Evolutionary conservation across 2,797 vertebrate genomes (phyloP).

Genomic region (Vireo griseus): DNA sequence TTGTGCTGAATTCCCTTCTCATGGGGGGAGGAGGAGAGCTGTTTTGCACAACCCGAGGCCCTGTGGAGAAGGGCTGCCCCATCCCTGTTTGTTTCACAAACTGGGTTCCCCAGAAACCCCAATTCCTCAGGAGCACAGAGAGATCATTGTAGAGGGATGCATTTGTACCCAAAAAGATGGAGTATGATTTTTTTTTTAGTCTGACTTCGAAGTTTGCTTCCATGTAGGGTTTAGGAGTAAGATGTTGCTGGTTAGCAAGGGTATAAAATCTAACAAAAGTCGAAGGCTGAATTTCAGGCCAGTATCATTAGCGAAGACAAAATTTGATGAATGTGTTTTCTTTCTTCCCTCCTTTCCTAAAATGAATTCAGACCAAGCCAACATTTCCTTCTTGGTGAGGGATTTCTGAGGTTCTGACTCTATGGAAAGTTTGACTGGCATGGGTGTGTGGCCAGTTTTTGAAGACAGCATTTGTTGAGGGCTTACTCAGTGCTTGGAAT

Average conservation of each 20-base stretch:
- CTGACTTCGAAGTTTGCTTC: not conserved
- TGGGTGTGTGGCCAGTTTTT: not conserved
- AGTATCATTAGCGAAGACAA: not conserved
- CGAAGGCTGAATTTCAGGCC: not conserved
- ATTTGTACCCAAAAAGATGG: not conserved
- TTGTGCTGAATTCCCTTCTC: not conserved
- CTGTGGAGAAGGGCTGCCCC: not conserved
- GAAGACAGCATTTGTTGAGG: slow-evolving; percentile 6
- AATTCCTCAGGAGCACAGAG: not conserved
- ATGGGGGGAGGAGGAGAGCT: not conserved
- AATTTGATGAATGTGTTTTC: slow-evolving; percentile 6
- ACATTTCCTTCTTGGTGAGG: not conserved
- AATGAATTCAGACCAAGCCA: slow-evolving; percentile 10
- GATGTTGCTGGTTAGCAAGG: not conserved
- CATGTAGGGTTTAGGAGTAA: not conserved
- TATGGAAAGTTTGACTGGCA: slow-evolving; percentile 40
- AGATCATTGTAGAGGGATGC: not conserved
- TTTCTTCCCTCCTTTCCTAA: not conserved
- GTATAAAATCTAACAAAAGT: not conserved
- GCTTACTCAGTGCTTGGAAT: not conserved
- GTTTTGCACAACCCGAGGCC: fast-evolving
- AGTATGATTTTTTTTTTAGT: not conserved
- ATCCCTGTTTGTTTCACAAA: not conserved
- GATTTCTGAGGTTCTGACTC: slow-evolving; percentile 35
- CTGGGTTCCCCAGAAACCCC: not conserved